These are phyloP conservation scores for Nephrotoma appendiculata DNA, from an alignment of 2,888 invertebrate genomes.

Conservation along the genomic window DNA sequence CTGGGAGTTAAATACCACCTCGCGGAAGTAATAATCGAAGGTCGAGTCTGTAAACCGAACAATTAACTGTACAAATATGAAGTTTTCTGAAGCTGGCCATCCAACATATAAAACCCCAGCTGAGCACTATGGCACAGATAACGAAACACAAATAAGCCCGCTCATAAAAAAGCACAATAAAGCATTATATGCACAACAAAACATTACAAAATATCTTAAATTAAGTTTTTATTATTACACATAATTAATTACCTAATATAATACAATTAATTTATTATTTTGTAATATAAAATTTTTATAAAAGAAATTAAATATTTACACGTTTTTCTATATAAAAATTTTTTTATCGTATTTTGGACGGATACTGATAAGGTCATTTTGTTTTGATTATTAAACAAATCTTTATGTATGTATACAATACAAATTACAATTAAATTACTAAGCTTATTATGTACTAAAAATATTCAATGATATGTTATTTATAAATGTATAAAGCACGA, in stretches of 20 bases:
- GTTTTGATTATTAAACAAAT: not conserved
- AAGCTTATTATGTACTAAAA: not conserved
- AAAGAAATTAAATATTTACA: not conserved
- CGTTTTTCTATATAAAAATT: not conserved
- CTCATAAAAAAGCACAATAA: not conserved
- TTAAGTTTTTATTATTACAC: not conserved
- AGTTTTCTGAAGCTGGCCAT: no score
- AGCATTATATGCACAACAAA: not conserved
- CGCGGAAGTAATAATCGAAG: no score
- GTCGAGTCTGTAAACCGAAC: no score
- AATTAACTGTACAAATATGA: no score
- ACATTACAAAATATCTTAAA: not conserved
- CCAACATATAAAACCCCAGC: no score
- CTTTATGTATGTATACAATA: not conserved
- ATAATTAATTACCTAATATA: not conserved
- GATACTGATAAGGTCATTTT: not conserved
- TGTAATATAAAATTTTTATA: not conserved
- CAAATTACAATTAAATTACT: not conserved
- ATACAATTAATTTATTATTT: not conserved
- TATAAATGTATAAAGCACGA: not conserved
- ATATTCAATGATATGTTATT: not conserved
- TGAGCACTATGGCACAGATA: not conserved
- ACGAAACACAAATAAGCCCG: not conserved
- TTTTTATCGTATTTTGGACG: not conserved
- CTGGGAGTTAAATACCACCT: no score